Base-by-base conservation (phyloP, 2,797 vertebrate genomes). In the Tenualosa thibaudeaui region DNA sequence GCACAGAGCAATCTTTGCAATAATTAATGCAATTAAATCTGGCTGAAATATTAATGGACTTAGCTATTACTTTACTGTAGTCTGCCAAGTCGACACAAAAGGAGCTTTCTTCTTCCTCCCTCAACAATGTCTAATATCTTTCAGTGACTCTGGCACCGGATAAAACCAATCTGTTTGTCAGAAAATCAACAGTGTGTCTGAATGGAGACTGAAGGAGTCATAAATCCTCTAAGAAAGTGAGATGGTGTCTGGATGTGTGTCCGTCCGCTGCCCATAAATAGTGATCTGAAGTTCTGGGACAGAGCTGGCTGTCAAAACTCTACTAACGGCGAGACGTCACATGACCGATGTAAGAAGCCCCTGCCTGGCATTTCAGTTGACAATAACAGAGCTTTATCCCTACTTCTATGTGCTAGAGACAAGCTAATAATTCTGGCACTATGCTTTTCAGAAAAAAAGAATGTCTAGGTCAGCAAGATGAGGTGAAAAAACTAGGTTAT, bases 41-140 rank as follows among this genome's bases (percentile, higher is more conserved):
- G 71, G 68, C 83, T 90, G 86, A 85, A 87, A 90, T 85, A 90
- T 89, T 88, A 89, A 88, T 88, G 81, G 81, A 87, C 65, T 26
- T 51, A 49, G 82, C 81, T 85, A 84, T 81, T 83, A 85, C 85
- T 88, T 78, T 58, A 75, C 87, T 84, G 68, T 84, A 84, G 54
- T 84, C 22, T 75, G 71, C 84, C 82, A 86, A 87, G 78, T 84
- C 85, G 83, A 85, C 84, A 81, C 81, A 71, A 87, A 71, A 51
- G 51, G 1, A 43, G 24, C 37, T 50, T 43, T 40, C 46, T 22
- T 9, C 60, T 10, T n/a, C 78, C 50, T 19, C 19, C 26, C 5
- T 53, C 40, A n/a, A 40, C 53, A 53, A 58, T 22, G 43, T 62
- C 17, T 46, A n/a, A 6, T 24, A n/a, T 62, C 58, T 62, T 37